Evolutionary conservation across 2,888 invertebrate species (phyloP).

Genomic region (Sthenelais limicola): DNA sequence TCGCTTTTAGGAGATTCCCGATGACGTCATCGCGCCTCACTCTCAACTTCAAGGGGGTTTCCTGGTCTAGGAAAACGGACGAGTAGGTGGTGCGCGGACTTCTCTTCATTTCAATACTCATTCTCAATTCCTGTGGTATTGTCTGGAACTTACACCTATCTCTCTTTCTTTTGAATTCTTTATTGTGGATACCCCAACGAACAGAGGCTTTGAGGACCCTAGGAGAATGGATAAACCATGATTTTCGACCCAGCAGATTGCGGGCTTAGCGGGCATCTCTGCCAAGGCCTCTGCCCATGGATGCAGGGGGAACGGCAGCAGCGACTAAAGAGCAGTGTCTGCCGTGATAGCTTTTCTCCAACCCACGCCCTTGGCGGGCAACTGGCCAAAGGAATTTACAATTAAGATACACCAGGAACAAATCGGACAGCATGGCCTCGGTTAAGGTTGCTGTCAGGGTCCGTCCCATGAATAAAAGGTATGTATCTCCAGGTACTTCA

Average conservation of each 20-base stretch:
- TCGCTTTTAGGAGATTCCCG: neutral
- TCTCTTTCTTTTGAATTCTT: too few relatives aligned
- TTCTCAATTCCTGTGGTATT: too few relatives aligned
- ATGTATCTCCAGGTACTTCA: slow-evolving; percentile 26
- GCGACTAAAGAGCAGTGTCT: neutral
- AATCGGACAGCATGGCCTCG: slow-evolving; percentile 81
- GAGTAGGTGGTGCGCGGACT: too few relatives aligned
- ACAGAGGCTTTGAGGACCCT: neutral
- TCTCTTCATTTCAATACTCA: too few relatives aligned
- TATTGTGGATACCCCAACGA: neutral
- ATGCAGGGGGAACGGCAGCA: neutral
- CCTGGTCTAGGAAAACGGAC: neutral
- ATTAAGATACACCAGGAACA: neutral
- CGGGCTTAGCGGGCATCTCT: neutral
- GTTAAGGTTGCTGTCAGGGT: slow-evolving; percentile 75
- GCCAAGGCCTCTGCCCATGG: neutral
- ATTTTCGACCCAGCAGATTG: neutral
- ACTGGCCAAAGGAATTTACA: too few relatives aligned
- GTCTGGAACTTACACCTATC: too few relatives aligned
- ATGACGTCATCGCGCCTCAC: slow-evolving; percentile 5
- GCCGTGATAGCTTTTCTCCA: neutral
- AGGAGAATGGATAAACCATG: neutral
- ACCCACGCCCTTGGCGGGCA: neutral
- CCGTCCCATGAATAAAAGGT: slow-evolving; percentile 66
- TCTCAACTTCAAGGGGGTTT: neutral